Conservation (phyloP, 2,888 invertebrate genomes). For the Cyaniris semiargus region DNA sequence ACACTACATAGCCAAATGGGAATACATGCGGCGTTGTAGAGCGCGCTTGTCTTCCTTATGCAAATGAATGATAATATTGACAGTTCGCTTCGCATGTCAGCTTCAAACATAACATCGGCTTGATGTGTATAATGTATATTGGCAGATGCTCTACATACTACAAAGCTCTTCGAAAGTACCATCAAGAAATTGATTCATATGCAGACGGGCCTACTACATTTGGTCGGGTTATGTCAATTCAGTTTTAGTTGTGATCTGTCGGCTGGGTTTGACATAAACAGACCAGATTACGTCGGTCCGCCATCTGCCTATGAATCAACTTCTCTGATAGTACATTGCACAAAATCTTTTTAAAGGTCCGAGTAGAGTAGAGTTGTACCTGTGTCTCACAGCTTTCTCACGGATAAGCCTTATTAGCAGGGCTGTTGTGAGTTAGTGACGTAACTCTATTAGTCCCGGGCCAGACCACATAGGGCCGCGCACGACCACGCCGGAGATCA, state of each 20-base stretch:
- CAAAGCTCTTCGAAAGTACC: no score
- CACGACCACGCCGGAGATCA: constrained; percentile 14
- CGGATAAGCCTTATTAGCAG: not conserved
- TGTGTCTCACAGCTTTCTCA: not conserved
- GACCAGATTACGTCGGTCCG: no score
- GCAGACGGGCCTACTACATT: no score
- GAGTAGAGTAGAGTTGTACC: not conserved
- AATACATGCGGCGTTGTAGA: not conserved
- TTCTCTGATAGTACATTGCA: no score
- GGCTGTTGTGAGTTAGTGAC: not conserved
- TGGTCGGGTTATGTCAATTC: no score
- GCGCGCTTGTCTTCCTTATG: not conserved
- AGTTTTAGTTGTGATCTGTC: no score
- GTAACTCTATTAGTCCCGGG: not conserved
- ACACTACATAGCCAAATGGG: not conserved
- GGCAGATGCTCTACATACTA: not conserved
- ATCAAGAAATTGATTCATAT: no score
- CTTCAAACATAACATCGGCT: not conserved
- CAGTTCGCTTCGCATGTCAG: not conserved
- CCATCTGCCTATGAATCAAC: no score
- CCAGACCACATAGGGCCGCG: not conserved
- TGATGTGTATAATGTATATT: not conserved
- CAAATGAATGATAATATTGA: not conserved
- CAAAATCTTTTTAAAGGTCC: not conserved
- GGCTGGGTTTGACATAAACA: no score